Conservation (phyloP, 2,888 invertebrate genomes). For the Leucophenga montana region DNA sequence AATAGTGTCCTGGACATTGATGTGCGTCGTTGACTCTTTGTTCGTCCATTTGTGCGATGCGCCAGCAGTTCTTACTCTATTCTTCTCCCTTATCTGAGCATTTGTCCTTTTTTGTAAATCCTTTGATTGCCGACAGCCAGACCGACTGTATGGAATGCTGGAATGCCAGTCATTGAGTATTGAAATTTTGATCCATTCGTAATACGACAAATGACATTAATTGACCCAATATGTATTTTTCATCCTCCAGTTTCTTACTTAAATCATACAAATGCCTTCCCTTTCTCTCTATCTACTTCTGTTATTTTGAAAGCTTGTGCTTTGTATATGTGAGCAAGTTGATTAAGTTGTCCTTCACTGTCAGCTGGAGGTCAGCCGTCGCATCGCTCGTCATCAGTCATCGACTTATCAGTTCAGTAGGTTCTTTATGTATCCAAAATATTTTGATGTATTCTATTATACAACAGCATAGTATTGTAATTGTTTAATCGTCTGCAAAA, state of each 20-base stretch:
- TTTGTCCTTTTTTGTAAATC: conserved; percentile 35
- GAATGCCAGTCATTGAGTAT: conserved; percentile 24
- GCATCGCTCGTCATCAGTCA: conserved; percentile 22
- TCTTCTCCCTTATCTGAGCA: not conserved
- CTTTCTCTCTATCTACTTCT: not conserved
- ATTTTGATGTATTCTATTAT: not conserved
- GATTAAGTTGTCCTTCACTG: conserved; percentile 26
- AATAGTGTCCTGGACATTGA: conserved; percentile 57
- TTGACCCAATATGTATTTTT: conserved; percentile 32
- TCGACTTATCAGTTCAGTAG: conserved; percentile 20
- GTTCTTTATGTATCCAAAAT: not conserved
- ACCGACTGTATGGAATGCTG: not conserved
- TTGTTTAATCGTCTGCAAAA: conserved; percentile 27
- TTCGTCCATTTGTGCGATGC: conserved; percentile 51
- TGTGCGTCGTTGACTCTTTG: conserved; percentile 46
- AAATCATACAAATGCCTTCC: too few species aligned
- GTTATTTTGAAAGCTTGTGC: not conserved
- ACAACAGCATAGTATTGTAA: not conserved
- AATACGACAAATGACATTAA: conserved; percentile 30
- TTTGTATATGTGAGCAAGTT: conserved; percentile 12
- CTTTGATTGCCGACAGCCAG: conserved; percentile 43
- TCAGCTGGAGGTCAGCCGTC: not conserved
- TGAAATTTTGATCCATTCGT: conserved; percentile 31
- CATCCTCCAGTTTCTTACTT: not conserved
- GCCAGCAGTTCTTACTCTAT: conserved; percentile 50